Evolutionary conservation across 2,797 vertebrate species (phyloP).

Genomic region (Acrossocheilus fasciatus): DNA sequence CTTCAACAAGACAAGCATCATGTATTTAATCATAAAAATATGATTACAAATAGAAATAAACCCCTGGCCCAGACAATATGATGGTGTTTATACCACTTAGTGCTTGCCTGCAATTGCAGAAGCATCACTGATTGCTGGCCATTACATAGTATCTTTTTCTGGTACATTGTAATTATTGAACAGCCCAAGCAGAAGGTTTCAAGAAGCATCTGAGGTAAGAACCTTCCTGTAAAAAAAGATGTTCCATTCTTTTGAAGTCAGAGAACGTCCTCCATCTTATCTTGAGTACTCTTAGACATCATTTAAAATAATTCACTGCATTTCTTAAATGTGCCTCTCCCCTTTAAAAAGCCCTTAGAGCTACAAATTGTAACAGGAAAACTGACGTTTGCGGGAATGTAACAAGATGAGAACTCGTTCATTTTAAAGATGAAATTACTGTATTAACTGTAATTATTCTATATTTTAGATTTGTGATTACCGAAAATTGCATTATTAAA

Average conservation of each 20-base stretch:
- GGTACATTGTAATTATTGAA: conserved; percentile 23
- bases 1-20: neutral
- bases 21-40: neutral
- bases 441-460: neutral
- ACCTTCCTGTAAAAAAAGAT: conserved; percentile 23
- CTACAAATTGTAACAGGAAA: neutral
- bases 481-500: neutral
- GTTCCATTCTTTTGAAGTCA: conserved; percentile 29
- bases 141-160: conserved; percentile 8
- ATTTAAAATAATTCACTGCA: conserved; percentile 37
- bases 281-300: conserved; percentile 40
- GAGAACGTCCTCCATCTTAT: conserved; percentile 30
- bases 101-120: conserved; percentile 14
- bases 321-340: conserved; percentile 21
- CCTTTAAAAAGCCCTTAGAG: conserved; percentile 18
- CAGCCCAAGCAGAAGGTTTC: conserved; percentile 27
- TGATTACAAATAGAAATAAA: neutral
- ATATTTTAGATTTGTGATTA: neutral
- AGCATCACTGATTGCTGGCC: conserved; percentile 34
- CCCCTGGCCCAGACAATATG: neutral
- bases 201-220: conserved; percentile 33
- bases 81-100: conserved; percentile 11
- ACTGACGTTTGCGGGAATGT: neutral
- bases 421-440: neutral
- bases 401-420: neutral